phyloP scores from a whole-genome alignment of 2,797 vertebrate genomes.

The Chiroxiphia lanceolata region DNA sequence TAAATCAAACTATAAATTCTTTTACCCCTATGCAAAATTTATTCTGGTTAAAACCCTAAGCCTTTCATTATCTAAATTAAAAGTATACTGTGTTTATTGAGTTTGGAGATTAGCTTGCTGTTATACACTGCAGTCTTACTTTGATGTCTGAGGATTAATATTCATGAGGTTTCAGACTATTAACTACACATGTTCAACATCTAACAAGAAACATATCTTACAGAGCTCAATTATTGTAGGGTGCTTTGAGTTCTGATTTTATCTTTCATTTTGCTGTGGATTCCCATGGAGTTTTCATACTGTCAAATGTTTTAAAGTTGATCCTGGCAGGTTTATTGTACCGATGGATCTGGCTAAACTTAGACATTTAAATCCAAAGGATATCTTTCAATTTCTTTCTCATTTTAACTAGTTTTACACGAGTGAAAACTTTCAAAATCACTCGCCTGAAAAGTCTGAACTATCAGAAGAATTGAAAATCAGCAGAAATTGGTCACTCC shows the following conservation, averaged over 20 bases:
- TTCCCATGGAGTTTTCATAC: neutral
- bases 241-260: neutral
- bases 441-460: neutral
- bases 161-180: constrained; percentile 42
- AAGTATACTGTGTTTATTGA: constrained; percentile 35
- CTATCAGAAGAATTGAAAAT: neutral
- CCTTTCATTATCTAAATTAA: constrained; percentile 61
- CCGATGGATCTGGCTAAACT: neutral
- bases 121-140: neutral
- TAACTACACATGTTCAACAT: constrained; percentile 4
- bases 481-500: neutral
- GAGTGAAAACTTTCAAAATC: neutral
- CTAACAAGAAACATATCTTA: constrained; percentile 1
- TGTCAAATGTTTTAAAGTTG: neutral
- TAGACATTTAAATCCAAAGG: neutral
- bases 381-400: neutral
- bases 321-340: neutral
- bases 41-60: neutral
- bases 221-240: neutral
- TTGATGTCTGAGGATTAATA: constrained; percentile 47
- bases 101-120: constrained; percentile 8
- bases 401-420: neutral
- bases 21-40: neutral
- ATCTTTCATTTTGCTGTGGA: neutral
- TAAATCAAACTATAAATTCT: constrained; percentile 18